Base-by-base conservation (phyloP, 2,888 invertebrate species). In the Plusia festucae region DNA sequence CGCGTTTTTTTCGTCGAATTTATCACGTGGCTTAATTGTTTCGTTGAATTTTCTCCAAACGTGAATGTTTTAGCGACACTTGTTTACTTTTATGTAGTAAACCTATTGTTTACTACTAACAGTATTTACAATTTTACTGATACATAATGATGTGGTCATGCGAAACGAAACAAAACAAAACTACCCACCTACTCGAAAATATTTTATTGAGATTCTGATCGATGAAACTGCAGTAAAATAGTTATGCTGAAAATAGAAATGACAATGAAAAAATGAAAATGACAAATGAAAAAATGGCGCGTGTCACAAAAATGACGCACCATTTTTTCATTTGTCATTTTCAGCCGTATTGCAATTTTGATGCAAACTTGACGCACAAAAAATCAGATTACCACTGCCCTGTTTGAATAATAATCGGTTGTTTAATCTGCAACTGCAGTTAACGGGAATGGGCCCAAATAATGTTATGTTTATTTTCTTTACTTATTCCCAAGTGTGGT, bases 401-500 rank as follows among this genome's bases (percentile, higher is more conserved):
- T 20, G 18, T 49, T 49, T 49, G 46, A 20, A 49, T 49, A 49
- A 20, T 18, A 49, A 49, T 49, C 20, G 46, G 46, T 20, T 49
- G 46, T 49, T 49, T 49, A 20, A 18, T 49, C 18, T 49, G 46
- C 20, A 49, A 49, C 46, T 49, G 46, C 20, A 20, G 46, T 18
- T 20, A 49, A 49, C 16, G 15, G 18, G 11, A 49, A 49, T 18
- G 20, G 46, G 18, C 20, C 3, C 46, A 9, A n/a, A 11, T 11
- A 11, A 20, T 20, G 46, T 49, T 49, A 49, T 20, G 20, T 49
- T 49, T 49, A 11, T 20, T 49, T 46, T 46, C 2, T 46, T 18
- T 9, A 16, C 0, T 9, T 3, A 11, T 18, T 16, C n/a, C 18
- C 46, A 18, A 4, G 20, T 49, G 9, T 18, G 2, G 46, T 49